Evolutionary conservation across 2,113 vertebrate genomes (phyloP), one percentile per base, ranked within the genome.

Genomic region (Poecile atricapillus): DNA sequence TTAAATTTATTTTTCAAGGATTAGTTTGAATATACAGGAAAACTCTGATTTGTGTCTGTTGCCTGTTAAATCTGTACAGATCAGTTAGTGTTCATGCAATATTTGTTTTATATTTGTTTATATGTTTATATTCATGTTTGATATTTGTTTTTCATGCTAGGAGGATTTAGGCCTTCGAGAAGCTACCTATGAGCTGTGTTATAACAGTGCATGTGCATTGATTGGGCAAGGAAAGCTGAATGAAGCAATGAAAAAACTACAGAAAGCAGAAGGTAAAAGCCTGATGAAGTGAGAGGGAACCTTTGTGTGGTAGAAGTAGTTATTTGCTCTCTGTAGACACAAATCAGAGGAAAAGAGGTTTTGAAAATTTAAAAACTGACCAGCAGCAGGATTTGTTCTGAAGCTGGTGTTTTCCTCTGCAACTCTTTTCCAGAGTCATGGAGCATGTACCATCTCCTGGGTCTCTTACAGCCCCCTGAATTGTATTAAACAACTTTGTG

Each of bases 101-200:
- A 27, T 47, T 39, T 39, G 39, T n/a, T n/a, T n/a, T n/a, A n/a
- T 39, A 39, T 39, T 39, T 39, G 39, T 39, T 39, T 39, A 39
- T 39, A 39, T 12, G 11, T 39, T 39, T 39, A 39, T 39, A 39
- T 39, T 39, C 39, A 39, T 39, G 39, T 39, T 39, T 39, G 65
- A 5, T 4, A 1, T 95, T 69, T 93, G 13, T 4, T 95, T 47
- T 76, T 41, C 58, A 3, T 91, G 43, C 37, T 91, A 99, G 99
- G 99, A 99, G 74, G 98, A 99, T 94, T 96, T 99, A 75, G 99
- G 99, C 63, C 98, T 99, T 59, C 98, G 98, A 5, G 99, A 99
- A 97, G 98, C 98, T 15, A 99, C 99, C 3, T 99, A 99, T 0
- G 99, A 99, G 96, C 98, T 99, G 73, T 99, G 99, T 97, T 99